Percentiles rank a stretch among this genome's conserved stretches.
Conservation (phyloP, 2,888 invertebrate species). For the Eustalomyia histrio region DNA sequence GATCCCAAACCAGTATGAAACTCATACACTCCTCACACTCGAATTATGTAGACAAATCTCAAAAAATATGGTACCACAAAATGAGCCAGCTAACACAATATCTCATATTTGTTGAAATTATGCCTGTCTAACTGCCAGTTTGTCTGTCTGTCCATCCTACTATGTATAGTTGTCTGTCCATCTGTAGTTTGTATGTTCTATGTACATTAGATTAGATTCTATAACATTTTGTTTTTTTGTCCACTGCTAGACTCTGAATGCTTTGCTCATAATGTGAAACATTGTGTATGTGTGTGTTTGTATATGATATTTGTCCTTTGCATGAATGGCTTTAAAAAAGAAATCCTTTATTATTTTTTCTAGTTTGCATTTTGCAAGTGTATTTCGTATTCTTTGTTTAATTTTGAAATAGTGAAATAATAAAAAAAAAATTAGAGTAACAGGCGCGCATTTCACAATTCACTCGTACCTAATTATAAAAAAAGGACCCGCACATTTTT, state of each 20-base stretch:
- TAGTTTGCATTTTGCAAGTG: constrained; percentile 37
- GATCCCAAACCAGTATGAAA: not conserved
- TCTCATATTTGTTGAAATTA: constrained; percentile 61
- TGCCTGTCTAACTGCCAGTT: constrained; percentile 44
- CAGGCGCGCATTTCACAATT: constrained; percentile 36
- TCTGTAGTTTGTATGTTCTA: constrained; percentile 13
- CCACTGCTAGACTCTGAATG: constrained; percentile 24
- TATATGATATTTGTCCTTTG: constrained; percentile 60
- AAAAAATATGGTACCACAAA: constrained; percentile 43
- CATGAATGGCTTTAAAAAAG: constrained; percentile 54
- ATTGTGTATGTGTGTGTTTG: not conserved
- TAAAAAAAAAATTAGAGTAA: constrained; percentile 32
- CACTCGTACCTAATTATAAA: constrained; percentile 53
- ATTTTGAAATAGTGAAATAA: constrained; percentile 34
- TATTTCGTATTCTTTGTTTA: constrained; percentile 56
- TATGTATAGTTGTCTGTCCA: constrained; percentile 4
- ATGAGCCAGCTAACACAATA: constrained; percentile 9
- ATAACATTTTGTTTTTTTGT: constrained; percentile 33
- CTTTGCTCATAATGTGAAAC: constrained; percentile 10
- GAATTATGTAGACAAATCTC: constrained; percentile 24
- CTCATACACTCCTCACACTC: not conserved
- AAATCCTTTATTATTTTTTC: constrained; percentile 36
- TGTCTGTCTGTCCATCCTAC: constrained; percentile 8
- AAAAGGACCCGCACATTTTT: constrained; percentile 61
- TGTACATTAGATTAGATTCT: constrained; percentile 43